phyloP scores from a whole-genome alignment of 2,113 vertebrate genomes.

The Xenopus borealis region DNA sequence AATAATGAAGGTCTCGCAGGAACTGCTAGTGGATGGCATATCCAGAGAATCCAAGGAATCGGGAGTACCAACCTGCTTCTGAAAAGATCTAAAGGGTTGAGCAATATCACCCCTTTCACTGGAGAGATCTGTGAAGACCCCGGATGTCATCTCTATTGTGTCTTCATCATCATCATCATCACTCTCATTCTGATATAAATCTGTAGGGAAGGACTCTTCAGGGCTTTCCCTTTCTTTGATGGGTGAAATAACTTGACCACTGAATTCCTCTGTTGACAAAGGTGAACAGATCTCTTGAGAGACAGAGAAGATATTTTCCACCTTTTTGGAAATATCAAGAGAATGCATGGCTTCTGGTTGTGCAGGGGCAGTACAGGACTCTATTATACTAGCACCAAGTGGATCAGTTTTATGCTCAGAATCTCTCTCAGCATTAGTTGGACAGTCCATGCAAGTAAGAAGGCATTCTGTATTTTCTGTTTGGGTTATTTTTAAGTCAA shows the following conservation, averaged over 20 bases:
- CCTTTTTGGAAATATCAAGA: constrained; percentile 5
- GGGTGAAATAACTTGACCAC: background rate
- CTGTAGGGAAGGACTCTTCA: background rate
- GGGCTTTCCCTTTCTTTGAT: constrained; percentile 2
- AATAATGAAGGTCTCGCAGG: constrained; percentile 75
- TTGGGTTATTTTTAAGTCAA: background rate
- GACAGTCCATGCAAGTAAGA: background rate
- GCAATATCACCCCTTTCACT: constrained; percentile 63
- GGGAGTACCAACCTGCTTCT: constrained; percentile 81
- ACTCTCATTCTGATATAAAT: constrained; percentile 52
- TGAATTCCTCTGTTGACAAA: background rate
- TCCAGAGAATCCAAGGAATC: constrained; percentile 84
- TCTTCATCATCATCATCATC: constrained; percentile 69
- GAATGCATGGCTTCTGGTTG: background rate
- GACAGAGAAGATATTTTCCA: background rate
- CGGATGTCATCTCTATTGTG: constrained; percentile 74
- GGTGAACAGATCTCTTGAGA: background rate
- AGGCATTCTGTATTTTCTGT: background rate
- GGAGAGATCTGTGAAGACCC: constrained; percentile 72
- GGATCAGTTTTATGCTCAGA: constrained; percentile 13
- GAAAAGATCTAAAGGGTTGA: constrained; percentile 68
- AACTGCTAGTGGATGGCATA: constrained; percentile 72
- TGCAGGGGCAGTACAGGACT: background rate
- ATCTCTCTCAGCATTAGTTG: background rate
- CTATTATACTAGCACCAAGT: constrained; percentile 21